Percentiles rank a stretch among this genome's conserved stretches.
Evolutionary conservation across 2,888 invertebrate genomes (phyloP).

Genomic region (Lochmaea crataegi): DNA sequence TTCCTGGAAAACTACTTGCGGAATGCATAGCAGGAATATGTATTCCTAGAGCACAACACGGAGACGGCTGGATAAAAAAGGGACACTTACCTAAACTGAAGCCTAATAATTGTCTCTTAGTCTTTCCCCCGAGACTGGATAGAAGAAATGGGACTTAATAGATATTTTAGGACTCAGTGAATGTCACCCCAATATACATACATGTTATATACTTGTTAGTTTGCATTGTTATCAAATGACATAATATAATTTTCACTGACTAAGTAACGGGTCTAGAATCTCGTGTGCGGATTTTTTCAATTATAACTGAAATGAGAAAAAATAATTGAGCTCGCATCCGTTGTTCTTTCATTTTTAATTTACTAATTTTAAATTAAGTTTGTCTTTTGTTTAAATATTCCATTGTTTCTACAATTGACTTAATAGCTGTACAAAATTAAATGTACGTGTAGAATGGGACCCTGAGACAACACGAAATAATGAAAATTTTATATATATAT

Average conservation of each 20-base stretch:
- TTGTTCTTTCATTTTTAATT: slow-evolving; percentile 51
- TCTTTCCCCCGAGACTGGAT: background rate
- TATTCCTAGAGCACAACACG: too few species aligned
- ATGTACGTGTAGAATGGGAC: slow-evolving; percentile 33
- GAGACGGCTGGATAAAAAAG: too few species aligned
- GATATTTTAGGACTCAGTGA: too few species aligned
- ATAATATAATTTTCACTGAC: background rate
- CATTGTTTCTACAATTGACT: slow-evolving; percentile 57
- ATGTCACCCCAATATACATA: too few species aligned
- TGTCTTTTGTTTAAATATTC: slow-evolving; percentile 53
- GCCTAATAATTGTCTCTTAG: background rate
- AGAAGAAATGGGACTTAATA: too few species aligned
- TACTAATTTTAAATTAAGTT: slow-evolving; percentile 54
- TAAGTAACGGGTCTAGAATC: background rate
- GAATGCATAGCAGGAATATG: too few species aligned
- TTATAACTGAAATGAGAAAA: slow-evolving; percentile 23
- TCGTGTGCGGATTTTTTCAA: slow-evolving; percentile 18
- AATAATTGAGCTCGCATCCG: slow-evolving; percentile 31
- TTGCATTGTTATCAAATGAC: background rate
- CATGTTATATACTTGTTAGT: too few species aligned
- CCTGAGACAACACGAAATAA: background rate
- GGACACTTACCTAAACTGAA: too few species aligned
- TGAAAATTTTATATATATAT: background rate
- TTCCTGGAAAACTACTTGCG: too few species aligned
- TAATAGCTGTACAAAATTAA: slow-evolving; percentile 53